Conservation (phyloP, 2,797 vertebrate species). For the Cottoperca gobio region DNA sequence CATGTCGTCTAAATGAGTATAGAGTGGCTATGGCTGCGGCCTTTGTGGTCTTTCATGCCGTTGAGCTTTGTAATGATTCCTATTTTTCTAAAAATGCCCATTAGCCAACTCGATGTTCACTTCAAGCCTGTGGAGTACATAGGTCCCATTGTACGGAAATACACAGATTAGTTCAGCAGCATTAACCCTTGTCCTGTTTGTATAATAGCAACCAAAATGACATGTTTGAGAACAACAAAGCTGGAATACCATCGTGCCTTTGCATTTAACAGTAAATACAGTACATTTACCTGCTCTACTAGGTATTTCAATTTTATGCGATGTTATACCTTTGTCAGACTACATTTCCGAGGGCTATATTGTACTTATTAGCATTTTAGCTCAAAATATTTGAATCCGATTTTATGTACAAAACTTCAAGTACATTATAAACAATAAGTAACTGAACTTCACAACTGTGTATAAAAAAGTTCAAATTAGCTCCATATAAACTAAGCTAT, state of each 20-base stretch:
- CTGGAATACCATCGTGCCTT: neutral
- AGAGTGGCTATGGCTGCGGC: slow-evolving; percentile 31
- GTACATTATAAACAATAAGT: neutral
- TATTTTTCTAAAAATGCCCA: slow-evolving; percentile 55
- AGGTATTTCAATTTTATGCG: neutral
- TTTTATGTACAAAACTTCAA: neutral
- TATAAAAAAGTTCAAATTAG: too few relatives aligned
- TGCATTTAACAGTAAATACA: neutral
- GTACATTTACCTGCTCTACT: neutral
- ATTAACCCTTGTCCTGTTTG: slow-evolving; percentile 32
- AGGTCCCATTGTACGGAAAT: slow-evolving; percentile 52
- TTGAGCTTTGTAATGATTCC: slow-evolving; percentile 49
- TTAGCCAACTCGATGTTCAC: slow-evolving; percentile 45
- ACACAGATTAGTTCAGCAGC: slow-evolving; percentile 28
- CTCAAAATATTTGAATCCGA: neutral
- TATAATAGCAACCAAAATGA: neutral
- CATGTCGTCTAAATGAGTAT: slow-evolving; percentile 24
- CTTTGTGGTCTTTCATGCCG: slow-evolving; percentile 34
- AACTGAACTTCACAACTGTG: neutral
- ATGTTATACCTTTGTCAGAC: neutral
- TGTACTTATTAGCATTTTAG: neutral
- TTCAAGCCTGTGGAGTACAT: slow-evolving; percentile 42
- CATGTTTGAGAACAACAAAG: neutral
- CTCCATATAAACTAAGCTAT: neutral
- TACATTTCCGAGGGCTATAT: neutral